Conservation (phyloP, 2,113 vertebrate species). For the Melanostigma gelatinosum region DNA sequence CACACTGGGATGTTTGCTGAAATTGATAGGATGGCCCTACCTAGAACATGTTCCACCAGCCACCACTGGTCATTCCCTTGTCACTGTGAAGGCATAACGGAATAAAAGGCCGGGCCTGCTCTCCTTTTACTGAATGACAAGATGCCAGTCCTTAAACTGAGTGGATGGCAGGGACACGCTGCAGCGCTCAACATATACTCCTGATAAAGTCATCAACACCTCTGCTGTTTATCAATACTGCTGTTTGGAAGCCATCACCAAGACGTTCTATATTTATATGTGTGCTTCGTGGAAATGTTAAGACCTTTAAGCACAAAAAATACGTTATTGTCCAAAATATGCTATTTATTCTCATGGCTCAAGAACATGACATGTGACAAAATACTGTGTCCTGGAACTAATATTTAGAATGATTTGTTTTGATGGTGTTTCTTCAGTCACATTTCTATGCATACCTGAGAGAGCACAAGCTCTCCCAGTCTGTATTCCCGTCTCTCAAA, state of each 20-base stretch:
- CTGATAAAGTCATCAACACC: constrained; percentile 47
- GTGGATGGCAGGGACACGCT: constrained; percentile 37
- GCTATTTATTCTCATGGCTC: not conserved
- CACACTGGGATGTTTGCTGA: no score
- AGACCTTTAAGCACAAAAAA: not conserved
- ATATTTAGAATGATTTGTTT: not conserved
- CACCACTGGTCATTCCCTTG: constrained; percentile 57
- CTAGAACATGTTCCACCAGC: no score
- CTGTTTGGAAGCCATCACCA: not conserved
- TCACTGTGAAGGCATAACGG: constrained; percentile 34
- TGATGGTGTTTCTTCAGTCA: not conserved
- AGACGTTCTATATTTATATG: not conserved
- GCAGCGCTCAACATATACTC: constrained; percentile 26
- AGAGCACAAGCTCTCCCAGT: not conserved
- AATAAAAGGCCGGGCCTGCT: constrained; percentile 43
- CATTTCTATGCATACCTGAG: not conserved
- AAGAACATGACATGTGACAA: not conserved
- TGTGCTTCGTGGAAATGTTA: not conserved
- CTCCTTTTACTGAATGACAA: constrained; percentile 40
- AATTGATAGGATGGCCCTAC: no score
- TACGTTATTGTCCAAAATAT: not conserved
- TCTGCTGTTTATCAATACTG: constrained; percentile 24
- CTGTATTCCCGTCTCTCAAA: not conserved
- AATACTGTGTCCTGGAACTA: not conserved
- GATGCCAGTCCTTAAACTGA: constrained; percentile 52